Percentiles rank a stretch among this genome's conserved stretches.
Evolutionary conservation across 2,113 vertebrate species (phyloP).

Genomic region (Thomomys bottae): DNA sequence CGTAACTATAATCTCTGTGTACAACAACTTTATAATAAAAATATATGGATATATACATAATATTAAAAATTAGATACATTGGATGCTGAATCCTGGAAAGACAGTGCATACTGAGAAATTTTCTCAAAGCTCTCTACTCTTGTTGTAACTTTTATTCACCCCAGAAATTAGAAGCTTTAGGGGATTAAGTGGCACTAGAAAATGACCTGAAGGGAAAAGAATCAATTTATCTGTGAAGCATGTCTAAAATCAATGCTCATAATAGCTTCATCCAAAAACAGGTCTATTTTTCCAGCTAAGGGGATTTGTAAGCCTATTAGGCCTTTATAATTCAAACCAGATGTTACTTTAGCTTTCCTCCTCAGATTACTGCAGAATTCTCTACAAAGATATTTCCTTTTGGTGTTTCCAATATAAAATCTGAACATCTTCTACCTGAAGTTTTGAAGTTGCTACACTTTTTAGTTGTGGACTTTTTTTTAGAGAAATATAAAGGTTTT

Average conservation of each 20-base stretch:
- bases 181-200: background rate
- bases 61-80: no score
- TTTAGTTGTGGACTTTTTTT: no score
- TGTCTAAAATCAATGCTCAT: background rate
- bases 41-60: no score
- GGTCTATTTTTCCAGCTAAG: background rate
- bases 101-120: background rate
- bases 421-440: no score
- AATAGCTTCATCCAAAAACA: background rate
- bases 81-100: background rate
- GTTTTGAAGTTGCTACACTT: background rate
- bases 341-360: background rate
- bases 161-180: background rate
- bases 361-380: background rate
- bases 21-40: no score
- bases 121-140: background rate
- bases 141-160: background rate
- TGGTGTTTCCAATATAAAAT: background rate
- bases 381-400: background rate
- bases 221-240: background rate
- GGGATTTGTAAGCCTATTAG: background rate
- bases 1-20: no score
- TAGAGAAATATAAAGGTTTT: no score
- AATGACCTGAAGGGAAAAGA: background rate
- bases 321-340: slow-evolving; percentile 17